Percentiles rank a stretch among this genome's conserved stretches.
phyloP scores from a whole-genome alignment of 1,140 invertebrate genomes.

The Nasonia giraulti region DNA sequence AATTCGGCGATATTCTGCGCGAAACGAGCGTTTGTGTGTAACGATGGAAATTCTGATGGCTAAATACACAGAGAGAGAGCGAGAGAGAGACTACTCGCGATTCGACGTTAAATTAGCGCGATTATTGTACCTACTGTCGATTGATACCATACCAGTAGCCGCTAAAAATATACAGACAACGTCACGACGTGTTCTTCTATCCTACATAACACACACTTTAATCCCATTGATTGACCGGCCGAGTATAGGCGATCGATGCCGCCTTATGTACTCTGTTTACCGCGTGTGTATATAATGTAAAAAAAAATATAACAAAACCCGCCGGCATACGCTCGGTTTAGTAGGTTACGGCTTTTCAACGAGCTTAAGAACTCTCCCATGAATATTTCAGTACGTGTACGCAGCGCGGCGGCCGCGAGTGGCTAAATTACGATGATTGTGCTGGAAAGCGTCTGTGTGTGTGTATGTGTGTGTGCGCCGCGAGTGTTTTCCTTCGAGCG shows the following conservation, averaged over 20 bases:
- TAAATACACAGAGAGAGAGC: no score
- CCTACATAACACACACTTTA: neutral
- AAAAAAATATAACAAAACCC: neutral
- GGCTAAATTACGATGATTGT: slow-evolving; percentile 33
- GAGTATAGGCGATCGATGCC: neutral
- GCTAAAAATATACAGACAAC: no score
- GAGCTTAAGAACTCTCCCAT: slow-evolving; percentile 6
- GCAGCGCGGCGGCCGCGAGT: neutral
- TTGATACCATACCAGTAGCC: no score
- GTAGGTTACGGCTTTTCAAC: slow-evolving; percentile 15
- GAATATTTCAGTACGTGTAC: slow-evolving; percentile 21
- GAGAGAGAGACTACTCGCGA: no score
- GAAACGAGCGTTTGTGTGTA: neutral
- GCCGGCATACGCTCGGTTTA: neutral
- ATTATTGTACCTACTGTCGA: no score
- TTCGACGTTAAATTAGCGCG: no score
- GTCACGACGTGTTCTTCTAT: no score
- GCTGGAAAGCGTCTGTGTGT: neutral
- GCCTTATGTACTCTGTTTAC: no score
- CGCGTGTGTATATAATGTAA: no score
- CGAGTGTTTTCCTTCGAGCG: slow-evolving; percentile 27
- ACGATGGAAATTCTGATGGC: neutral
- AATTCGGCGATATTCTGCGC: neutral
- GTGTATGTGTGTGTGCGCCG: neutral
- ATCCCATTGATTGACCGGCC: neutral